Evolutionary conservation across 2,113 vertebrate species (phyloP), one percentile per base, ranked within the genome.

Genomic region (Mustela nigripes): DNA sequence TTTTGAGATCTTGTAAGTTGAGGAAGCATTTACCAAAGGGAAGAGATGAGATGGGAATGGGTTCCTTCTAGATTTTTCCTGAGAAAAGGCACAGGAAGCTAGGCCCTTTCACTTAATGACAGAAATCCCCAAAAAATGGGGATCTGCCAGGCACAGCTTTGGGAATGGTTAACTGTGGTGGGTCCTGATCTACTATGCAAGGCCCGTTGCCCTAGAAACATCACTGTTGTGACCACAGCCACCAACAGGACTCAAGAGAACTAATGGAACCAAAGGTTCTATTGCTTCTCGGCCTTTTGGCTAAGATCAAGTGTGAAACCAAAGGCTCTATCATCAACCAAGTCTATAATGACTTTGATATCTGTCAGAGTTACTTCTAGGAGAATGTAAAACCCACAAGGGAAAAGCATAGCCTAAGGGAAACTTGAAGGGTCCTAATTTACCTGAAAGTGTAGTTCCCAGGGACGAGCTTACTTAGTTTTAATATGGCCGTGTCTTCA

Each of bases 381-480:
- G 84, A 84, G 50, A 62, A 92, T 6, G 31, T 31, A 56, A 93
- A 92, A 81, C n/a, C 21, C 83, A 67, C 10, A 80, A 85, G 48
- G n/a, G 24, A 58, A n/a, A 53, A 89, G 36, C 80, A 69, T 11
- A 45, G 63, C 8, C 65, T 62, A 63, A 26, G 48, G 58, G 90
- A 89, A 92, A 73, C n/a, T 11, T 74, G 76, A 97, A 94, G 65
- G 85, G 85, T 86, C 56, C 78, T 91, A 39, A 96, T 98, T 98
- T 98, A 99, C 99, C 99, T 99, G 99, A 99, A 99, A 0, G 99
- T 99, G 99, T 99, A 99, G 98, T 99, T 99, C 31, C 99, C 99
- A 9, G 99, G 99, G 5, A 99, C 99, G 91, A 99, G 99, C 97
- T 98, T 99, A 97, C 99, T 99, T 93, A 99, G 99, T 0, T 98